These are phyloP conservation scores for Polymixis flavicincta DNA, from an alignment of 2,888 invertebrate genomes.

Conservation along the genomic window DNA sequence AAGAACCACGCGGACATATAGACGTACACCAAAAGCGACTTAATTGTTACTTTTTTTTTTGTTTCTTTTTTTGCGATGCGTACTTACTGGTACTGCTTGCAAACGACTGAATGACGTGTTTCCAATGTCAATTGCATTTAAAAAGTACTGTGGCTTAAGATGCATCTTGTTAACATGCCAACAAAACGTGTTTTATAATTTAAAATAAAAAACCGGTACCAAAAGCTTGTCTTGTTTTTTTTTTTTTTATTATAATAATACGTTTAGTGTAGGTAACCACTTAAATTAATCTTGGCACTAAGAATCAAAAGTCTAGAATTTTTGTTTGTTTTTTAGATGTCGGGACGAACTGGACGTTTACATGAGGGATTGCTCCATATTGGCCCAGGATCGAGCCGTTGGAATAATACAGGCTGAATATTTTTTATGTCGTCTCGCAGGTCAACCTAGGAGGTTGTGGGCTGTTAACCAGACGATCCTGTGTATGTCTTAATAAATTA, in stretches of 20 bases:
- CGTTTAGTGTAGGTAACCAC: not conserved
- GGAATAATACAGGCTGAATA: too few species aligned
- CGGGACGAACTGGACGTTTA: too few species aligned
- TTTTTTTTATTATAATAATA: not conserved
- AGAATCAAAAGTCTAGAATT: not conserved
- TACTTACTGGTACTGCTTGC: not conserved
- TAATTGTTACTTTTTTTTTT: not conserved
- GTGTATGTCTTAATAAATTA: too few species aligned
- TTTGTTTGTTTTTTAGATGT: too few species aligned
- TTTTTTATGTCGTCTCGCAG: too few species aligned
- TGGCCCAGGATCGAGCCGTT: too few species aligned
- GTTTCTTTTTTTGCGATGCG: not conserved
- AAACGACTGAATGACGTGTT: not conserved
- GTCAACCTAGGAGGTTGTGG: too few species aligned
- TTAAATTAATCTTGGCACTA: not conserved
- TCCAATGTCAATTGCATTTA: conserved; percentile 16
- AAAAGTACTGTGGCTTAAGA: not conserved
- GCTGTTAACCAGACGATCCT: too few species aligned
- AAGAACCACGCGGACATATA: too few species aligned
- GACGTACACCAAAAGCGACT: not conserved
- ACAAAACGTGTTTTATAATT: conserved; percentile 14
- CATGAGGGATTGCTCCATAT: too few species aligned
- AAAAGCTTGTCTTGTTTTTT: not conserved
- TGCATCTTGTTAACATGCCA: conserved; percentile 10
- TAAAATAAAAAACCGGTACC: not conserved